Base-by-base conservation (phyloP, 2,113 vertebrate genomes). In the Vulpes ferrilata region DNA sequence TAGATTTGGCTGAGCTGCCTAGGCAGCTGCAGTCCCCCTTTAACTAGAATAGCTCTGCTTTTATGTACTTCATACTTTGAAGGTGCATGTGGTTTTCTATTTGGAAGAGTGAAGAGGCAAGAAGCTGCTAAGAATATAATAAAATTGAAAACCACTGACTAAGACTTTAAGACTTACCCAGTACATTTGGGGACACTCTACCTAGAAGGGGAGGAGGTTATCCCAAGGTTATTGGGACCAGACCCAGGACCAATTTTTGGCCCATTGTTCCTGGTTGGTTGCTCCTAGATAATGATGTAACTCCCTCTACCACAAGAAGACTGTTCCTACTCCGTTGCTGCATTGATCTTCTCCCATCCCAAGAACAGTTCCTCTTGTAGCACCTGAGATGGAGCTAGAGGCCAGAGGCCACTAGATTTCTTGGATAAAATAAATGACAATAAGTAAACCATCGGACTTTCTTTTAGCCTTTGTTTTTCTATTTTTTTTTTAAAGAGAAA, bases 361-460 rank as follows among this genome's bases (percentile, higher is more conserved):
- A 80, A 95, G n/a, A 51, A 93, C 22, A 57, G 69, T 15, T 57
- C 35, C 13, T 57, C 25, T 87, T 84, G 11, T 55, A 95, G 76
- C 7, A 79, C 30, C 59, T 90, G 62, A 51, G 11, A 59, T 10
- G 83, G 60, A 95, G 30, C 27, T 79, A 76, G 71, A 90, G 59
- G 59, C 30, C 65, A 81, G 69, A 85, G 78, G 13, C 16, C 76
- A 76, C 43, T 97, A 38, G 51, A 81, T 95, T 90, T 95, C 38
- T 91, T 97, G 38, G 57, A 67, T 97, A 43, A 94, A 97, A 76
- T 95, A 93, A 97, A 90, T 88, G 60, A 83, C 62, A 96, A 76
- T 64, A 95, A 20, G 27, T 82, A 96, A 95, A 25, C 55, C 73
- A 94, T 88, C 82, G 57, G 62, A 96, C 16, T 43, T 5, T 93